phyloP scores from a whole-genome alignment of 2,888 invertebrate genomes.

The Tineola bisselliella region DNA sequence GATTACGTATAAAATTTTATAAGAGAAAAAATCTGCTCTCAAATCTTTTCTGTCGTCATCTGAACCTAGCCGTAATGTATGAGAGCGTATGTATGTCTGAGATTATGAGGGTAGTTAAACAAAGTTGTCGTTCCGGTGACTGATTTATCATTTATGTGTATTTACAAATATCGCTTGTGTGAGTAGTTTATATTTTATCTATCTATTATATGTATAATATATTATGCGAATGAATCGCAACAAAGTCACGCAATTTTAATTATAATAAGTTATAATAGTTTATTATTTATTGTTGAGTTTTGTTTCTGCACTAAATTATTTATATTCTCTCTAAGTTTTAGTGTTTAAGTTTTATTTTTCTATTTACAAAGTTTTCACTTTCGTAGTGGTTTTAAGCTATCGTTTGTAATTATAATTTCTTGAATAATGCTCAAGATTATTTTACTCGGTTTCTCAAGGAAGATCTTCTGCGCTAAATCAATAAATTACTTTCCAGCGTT shows the following conservation, averaged over 20 bases:
- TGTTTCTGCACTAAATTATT: constrained; percentile 56
- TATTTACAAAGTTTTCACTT: constrained; percentile 62
- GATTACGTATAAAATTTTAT: no score
- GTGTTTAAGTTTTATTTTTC: constrained; percentile 60
- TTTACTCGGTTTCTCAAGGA: neutral
- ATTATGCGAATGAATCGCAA: constrained; percentile 43
- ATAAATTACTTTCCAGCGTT: no score
- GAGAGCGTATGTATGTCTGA: neutral
- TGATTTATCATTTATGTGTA: neutral
- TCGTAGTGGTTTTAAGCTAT: constrained; percentile 46
- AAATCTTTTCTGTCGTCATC: no score
- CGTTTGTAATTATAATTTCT: constrained; percentile 34
- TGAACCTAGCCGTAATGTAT: neutral
- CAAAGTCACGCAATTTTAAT: constrained; percentile 47
- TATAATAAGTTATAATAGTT: neutral
- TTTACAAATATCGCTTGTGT: constrained; percentile 47
- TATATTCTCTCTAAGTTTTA: constrained; percentile 46
- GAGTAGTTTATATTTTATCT: constrained; percentile 45
- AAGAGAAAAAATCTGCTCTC: no score
- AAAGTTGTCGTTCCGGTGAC: neutral
- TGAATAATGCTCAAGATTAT: constrained; percentile 26
- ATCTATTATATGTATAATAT: constrained; percentile 25
- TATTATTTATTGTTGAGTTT: neutral
- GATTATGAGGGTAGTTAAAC: neutral
- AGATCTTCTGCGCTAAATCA: no score